phyloP scores from a whole-genome alignment of 2,888 invertebrate genomes.

The Furcula furcula region DNA sequence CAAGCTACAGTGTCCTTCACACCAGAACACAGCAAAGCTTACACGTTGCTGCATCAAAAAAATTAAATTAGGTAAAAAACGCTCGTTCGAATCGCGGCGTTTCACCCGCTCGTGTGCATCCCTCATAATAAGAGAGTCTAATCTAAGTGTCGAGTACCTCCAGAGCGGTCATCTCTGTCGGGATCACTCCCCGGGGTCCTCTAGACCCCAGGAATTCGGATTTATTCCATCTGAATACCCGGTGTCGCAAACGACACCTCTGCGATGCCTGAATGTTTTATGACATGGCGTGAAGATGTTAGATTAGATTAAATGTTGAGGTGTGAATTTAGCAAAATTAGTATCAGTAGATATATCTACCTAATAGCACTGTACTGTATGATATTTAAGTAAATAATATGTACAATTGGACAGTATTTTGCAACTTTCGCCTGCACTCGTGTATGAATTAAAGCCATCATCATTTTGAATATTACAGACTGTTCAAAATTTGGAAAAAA shows the following conservation, averaged over 20 bases:
- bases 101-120: conserved; percentile 38
- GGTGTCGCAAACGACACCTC: conserved; percentile 64
- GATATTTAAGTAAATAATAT: no score
- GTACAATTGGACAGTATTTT: no score
- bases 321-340: conserved; percentile 11
- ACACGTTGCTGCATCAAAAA: no score
- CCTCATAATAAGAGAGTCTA: conserved; percentile 58
- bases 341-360: no score
- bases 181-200: conserved; percentile 74
- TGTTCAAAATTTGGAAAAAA: no score
- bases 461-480: no score
- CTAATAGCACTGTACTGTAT: no score
- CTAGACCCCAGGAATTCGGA: conserved; percentile 68
- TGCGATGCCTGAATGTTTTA: conserved; percentile 63
- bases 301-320: conserved; percentile 60
- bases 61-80: background rate
- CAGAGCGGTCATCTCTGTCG: conserved; percentile 75
- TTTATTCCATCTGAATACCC: conserved; percentile 72
- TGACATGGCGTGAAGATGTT: conserved; percentile 53
- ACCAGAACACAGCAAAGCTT: no score
- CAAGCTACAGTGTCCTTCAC: no score
- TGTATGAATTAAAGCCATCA: no score
- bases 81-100: conserved; percentile 25
- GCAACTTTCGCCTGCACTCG: no score
- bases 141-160: conserved; percentile 71